Conservation (phyloP, 2,113 vertebrate genomes). For the Gila orcuttii region DNA sequence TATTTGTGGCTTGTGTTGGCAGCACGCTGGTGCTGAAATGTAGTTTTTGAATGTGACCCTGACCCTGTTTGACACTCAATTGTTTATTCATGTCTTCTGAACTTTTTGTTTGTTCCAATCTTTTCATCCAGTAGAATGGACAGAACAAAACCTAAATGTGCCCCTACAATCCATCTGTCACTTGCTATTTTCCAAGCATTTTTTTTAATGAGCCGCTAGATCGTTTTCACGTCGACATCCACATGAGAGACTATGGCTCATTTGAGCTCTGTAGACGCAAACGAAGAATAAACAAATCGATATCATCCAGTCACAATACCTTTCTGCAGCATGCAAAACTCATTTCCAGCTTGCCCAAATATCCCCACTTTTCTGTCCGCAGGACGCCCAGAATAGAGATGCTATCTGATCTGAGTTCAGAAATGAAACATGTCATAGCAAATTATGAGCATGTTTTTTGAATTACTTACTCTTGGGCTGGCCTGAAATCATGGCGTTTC, state of each 20-base stretch:
- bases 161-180: background rate
- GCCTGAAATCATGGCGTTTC: constrained; percentile 21
- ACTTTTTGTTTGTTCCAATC: constrained; percentile 55
- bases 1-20: constrained; percentile 79
- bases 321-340: constrained; percentile 58
- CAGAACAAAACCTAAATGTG: background rate
- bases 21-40: constrained; percentile 67
- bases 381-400: constrained; percentile 69
- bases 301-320: constrained; percentile 53
- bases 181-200: constrained; percentile 29
- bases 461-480: constrained; percentile 69
- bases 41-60: constrained; percentile 66
- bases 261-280: constrained; percentile 54
- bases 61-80: constrained; percentile 69
- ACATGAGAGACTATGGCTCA: constrained; percentile 54
- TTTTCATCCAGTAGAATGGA: background rate
- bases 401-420: constrained; percentile 80
- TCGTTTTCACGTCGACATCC: constrained; percentile 43
- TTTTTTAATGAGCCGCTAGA: constrained; percentile 39
- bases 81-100: constrained; percentile 57
- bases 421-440: constrained; percentile 84
- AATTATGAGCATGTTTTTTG: constrained; percentile 82
- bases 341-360: constrained; percentile 61
- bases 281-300: constrained; percentile 49
- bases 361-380: constrained; percentile 56